Percentiles rank a stretch among this genome's conserved stretches.
phyloP scores from a whole-genome alignment of 2,888 invertebrate genomes.

The Lithosia quadra region DNA sequence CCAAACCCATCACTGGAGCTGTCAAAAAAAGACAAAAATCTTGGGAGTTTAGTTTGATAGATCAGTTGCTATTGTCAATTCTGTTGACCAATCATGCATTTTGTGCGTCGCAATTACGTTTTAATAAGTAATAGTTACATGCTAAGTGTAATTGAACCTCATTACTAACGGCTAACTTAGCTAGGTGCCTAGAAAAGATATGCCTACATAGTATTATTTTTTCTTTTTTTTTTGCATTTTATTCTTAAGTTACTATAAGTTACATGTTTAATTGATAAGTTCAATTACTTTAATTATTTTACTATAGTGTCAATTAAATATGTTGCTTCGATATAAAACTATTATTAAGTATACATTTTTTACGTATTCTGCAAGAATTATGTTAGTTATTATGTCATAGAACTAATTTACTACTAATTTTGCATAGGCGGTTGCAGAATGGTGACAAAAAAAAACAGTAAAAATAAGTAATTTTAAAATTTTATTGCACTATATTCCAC shows the following conservation, averaged over 20 bases:
- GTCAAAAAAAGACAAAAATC: too few relatives aligned
- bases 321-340: slow-evolving; percentile 16
- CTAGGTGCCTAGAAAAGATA: slow-evolving; percentile 36
- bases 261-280: slow-evolving; percentile 8
- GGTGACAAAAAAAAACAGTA: slow-evolving; percentile 37
- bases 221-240: slow-evolving; percentile 27
- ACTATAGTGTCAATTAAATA: slow-evolving; percentile 14
- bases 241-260: slow-evolving; percentile 17
- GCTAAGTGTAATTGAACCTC: slow-evolving; percentile 19
- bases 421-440: slow-evolving; percentile 48
- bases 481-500: slow-evolving; percentile 5
- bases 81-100: slow-evolving; percentile 15
- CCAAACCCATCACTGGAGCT: too few relatives aligned
- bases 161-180: slow-evolving; percentile 29
- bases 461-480: slow-evolving; percentile 39
- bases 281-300: background rate
- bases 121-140: slow-evolving; percentile 15
- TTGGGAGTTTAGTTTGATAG: too few relatives aligned
- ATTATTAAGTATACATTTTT: slow-evolving; percentile 24
- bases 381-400: slow-evolving; percentile 20
- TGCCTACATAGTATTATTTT: slow-evolving; percentile 33
- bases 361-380: slow-evolving; percentile 33
- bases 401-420: slow-evolving; percentile 29
- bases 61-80: background rate
- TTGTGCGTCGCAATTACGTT: slow-evolving; percentile 10